Evolutionary conservation across 2,888 invertebrate genomes (phyloP), one percentile per base, ranked within the genome.

Genomic region (Drosophila dives): DNA sequence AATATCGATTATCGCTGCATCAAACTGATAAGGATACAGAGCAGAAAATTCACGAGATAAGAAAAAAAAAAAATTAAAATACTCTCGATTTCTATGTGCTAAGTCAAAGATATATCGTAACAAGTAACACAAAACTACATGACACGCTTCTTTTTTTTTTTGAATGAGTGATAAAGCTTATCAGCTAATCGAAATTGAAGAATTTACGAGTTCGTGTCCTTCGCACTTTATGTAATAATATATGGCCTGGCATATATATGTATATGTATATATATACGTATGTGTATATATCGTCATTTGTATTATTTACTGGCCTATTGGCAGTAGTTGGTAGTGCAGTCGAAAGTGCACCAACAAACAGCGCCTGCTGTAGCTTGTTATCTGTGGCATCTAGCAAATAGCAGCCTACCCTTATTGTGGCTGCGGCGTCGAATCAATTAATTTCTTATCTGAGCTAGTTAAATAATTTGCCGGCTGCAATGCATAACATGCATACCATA

Each of bases 171-270:
- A 36, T n/a, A 48, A 58, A 58, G 63, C 45, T 55, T 68, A 56
- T 79, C 69, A 59, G 55, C 56, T 71, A 67, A 77, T 77, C 77
- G 48, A n/a, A 55, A 26, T 36, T 75, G 64, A 77, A 80, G 66
- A 75, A 80, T 77, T 77, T 75, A 80, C 56, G 56, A 67, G 36
- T 32, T n/a, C 40, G 65, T 71, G 64, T 80, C 80, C 76, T 76
- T 80, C 64, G 59, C 59, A 33, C 23, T 65, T 60, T 23, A 54
- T 54, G 40, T 26, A 42, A 33, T 68, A 60, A 75, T 71, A 71
- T 80, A 67, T 54, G 63, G 55, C 34, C 26, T 29, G 12, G 26
- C 20, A 32, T 4, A 48, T 10, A 48, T 48, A 65, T 45, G 11
- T 5, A 51, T 7, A 59, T 12, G 12, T 11, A 6, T 10, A 58